phyloP scores from a whole-genome alignment of 2,113 vertebrate genomes.

The Tamias sibiricus region DNA sequence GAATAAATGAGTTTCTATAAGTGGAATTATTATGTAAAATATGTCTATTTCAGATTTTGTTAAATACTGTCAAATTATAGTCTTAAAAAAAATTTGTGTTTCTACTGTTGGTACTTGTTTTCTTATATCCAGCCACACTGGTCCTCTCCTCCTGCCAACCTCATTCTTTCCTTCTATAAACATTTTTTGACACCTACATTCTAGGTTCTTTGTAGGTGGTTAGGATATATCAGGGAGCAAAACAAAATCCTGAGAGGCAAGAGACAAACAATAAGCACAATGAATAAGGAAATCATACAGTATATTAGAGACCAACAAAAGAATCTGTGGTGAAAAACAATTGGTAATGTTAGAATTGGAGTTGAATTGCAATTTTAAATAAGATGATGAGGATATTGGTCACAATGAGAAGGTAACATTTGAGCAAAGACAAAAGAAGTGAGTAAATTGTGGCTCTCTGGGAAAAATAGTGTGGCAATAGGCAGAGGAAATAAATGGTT shows the following conservation, averaged over 20 bases:
- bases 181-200: not conserved
- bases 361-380: constrained; percentile 27
- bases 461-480: not conserved
- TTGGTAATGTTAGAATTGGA: not conserved
- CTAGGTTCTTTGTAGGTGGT: constrained; percentile 33
- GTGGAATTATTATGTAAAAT: not conserved
- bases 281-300: not conserved
- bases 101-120: not conserved
- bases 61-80: constrained; percentile 13
- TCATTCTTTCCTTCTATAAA: not conserved
- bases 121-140: not conserved
- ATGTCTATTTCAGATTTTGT: constrained; percentile 8
- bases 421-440: not conserved
- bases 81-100: not conserved
- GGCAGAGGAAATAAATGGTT: not conserved
- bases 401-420: not conserved
- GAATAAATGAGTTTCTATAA: not conserved
- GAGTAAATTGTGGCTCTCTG: not conserved
- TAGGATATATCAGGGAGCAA: not conserved
- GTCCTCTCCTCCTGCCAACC: not conserved
- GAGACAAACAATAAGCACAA: not conserved
- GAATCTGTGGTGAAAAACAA: not conserved
- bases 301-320: not conserved
- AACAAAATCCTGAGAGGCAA: not conserved
- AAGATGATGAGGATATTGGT: not conserved